Base-by-base conservation (phyloP, 2,113 vertebrate species). In the Bubo blakistoni region DNA sequence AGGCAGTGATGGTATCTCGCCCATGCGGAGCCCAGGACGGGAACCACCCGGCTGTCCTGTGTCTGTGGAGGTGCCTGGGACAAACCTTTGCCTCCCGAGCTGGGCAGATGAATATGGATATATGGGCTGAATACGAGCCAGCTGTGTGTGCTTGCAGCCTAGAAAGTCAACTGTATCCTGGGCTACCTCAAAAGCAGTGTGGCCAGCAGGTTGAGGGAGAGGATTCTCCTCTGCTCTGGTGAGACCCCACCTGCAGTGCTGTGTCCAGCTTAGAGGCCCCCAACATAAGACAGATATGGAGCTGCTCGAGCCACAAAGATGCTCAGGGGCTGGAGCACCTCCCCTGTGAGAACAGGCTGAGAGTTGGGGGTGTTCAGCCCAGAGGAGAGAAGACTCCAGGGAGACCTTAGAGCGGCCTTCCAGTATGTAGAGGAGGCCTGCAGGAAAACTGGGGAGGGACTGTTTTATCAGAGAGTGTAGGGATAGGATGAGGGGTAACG, bases 41-140 rank as follows among this genome's bases (percentile, higher is more conserved):
- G 86, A 92, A 21, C 88, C 65, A 58, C 42, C 49, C 12, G 2
- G 4, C 32, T 46, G 32, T 2, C 66, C 83, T 0, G 2, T 21
- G 57, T 18, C 47, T 94, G 57, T 5, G 4, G 22, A 52, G 65
- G 32, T 61, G 70, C 52, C 86, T 26, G 40, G 42, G 51, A 69
- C 49, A 46, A 36, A 13, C 66, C 69, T 79, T 72, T 69, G 63
- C 69, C 69, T 84, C 34, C 88, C 3, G 8, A 72, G 30, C 49
- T 32, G 54, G 55, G 65, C 27, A n/a, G 25, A 27, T n/a, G n/a
- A 18, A 25, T 32, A 5, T 6, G 18, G 19, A 47, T 30, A 4
- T 11, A 14, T 10, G 74, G 38, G 44, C 20, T 51, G 34, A 26
- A 19, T 2, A 3, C 2, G 52, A 55, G 21, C 19, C 0, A 0